A percentile compares a stretch with the other conserved stretches of the same genome.
These are phyloP conservation scores for Porites evermanni DNA, from an alignment of 92 coral and sea anemone species.

Conservation along the genomic window DNA sequence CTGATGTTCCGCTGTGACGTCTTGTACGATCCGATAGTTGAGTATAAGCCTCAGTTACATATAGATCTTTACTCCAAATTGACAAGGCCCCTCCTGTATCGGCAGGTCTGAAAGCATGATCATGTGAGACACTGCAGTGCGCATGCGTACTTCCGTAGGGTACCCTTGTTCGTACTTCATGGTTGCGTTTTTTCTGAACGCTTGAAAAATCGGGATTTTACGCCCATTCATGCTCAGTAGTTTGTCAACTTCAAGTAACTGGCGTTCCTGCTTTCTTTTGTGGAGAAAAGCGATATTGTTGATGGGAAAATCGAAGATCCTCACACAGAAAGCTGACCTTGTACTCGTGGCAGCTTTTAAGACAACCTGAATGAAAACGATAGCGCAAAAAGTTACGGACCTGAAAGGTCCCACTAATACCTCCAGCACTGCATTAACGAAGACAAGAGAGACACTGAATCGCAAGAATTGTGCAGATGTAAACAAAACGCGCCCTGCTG, in stretches of 20 bases:
- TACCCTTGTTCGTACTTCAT: slow-evolving; percentile 8
- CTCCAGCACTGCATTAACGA: no score
- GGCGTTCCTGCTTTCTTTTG: neutral
- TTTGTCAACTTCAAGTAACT: neutral
- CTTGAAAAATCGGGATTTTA: slow-evolving; percentile 9
- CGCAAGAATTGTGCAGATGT: no score
- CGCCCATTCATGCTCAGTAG: neutral
- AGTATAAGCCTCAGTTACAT: no score
- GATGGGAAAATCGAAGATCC: neutral
- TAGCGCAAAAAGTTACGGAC: no score
- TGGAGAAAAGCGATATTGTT: neutral
- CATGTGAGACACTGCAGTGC: slow-evolving; percentile 21
- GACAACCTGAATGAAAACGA: neutral
- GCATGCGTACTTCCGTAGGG: slow-evolving; percentile 7
- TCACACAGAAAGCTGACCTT: neutral
- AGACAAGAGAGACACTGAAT: no score
- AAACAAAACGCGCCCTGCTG: no score
- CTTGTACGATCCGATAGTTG: no score
- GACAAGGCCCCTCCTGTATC: no score
- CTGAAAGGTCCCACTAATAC: no score
- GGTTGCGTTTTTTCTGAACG: neutral
- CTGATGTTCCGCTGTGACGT: no score
- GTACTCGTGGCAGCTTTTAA: neutral
- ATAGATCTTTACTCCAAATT: no score
- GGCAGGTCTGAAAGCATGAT: neutral